A percentile compares a stretch with the other conserved stretches of the same genome.
phyloP scores from a whole-genome alignment of 2,113 vertebrate genomes.

The Pituophis catenifer region DNA sequence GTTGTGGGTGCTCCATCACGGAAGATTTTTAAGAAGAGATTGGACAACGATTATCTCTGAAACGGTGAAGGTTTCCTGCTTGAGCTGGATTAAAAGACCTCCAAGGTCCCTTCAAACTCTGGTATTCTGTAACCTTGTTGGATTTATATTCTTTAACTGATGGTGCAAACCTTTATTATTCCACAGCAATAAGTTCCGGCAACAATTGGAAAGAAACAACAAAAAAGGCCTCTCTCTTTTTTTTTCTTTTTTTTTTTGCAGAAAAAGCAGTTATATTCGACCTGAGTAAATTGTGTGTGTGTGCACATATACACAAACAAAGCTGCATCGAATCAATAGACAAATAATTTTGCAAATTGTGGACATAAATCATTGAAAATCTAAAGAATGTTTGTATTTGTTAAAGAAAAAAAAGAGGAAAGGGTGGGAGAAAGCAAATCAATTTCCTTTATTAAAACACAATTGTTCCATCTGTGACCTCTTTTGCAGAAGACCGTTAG shows the following conservation, averaged over 20 bases:
- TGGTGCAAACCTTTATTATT: background rate
- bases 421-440: conserved; percentile 55
- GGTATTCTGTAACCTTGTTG: background rate
- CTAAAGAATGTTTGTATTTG: conserved; percentile 45
- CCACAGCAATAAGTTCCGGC: background rate
- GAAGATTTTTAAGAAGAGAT: too few species aligned
- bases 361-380: conserved; percentile 71
- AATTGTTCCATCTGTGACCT: conserved; percentile 61
- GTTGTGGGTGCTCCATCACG: background rate
- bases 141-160: background rate
- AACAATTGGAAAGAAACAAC: background rate
- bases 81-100: too few species aligned
- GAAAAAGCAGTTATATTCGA: conserved; percentile 24
- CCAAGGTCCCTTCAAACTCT: background rate
- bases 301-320: conserved; percentile 42
- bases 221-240: background rate
- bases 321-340: conserved; percentile 68
- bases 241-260: background rate
- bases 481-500: conserved; percentile 20
- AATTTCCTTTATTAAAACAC: conserved; percentile 73
- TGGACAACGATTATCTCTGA: too few species aligned
- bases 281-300: conserved; percentile 54
- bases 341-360: conserved; percentile 77
- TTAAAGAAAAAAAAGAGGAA: conserved; percentile 62
- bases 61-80: too few species aligned